Percentiles rank a stretch among this genome's conserved stretches.
Evolutionary conservation across 1,140 invertebrate species (phyloP).

Genomic region (Hesperophylax magnus): DNA sequence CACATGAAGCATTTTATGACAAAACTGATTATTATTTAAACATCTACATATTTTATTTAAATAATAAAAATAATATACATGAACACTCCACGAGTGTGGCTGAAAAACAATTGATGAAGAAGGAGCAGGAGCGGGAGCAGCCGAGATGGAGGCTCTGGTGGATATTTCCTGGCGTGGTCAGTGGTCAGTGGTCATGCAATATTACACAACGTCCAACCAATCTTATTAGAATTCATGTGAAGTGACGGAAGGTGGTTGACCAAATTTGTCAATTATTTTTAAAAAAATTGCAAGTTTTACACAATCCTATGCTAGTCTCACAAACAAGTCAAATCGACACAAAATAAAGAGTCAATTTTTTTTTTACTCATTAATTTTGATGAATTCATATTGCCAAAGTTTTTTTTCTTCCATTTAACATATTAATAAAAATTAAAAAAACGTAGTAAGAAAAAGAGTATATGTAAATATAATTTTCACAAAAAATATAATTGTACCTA

Average conservation of each 20-base stretch:
- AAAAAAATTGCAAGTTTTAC: constrained; percentile 9
- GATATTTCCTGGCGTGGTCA: no score
- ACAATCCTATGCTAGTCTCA: constrained; percentile 25
- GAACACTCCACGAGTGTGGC: constrained; percentile 5
- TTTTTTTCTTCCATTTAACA: background rate
- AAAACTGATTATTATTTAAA: constrained; percentile 56
- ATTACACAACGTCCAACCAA: no score
- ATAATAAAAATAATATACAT: constrained; percentile 24
- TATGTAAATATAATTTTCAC: constrained; percentile 22
- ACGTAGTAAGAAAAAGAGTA: constrained; percentile 29
- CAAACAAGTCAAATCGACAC: constrained; percentile 16
- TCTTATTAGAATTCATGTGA: background rate
- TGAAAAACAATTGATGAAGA: background rate
- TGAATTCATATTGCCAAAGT: constrained; percentile 12
- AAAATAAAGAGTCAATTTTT: constrained; percentile 25
- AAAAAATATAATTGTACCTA: constrained; percentile 30
- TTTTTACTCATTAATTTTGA: constrained; percentile 20
- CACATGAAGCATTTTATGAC: constrained; percentile 58
- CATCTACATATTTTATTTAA: constrained; percentile 44
- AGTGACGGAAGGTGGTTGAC: background rate
- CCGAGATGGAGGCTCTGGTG: no score
- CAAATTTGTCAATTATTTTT: constrained; percentile 2
- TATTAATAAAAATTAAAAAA: constrained; percentile 25
- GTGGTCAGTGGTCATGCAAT: no score
- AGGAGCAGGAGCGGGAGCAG: background rate